Base-by-base conservation (phyloP, 2,113 vertebrate species). In the Morone saxatilis region DNA sequence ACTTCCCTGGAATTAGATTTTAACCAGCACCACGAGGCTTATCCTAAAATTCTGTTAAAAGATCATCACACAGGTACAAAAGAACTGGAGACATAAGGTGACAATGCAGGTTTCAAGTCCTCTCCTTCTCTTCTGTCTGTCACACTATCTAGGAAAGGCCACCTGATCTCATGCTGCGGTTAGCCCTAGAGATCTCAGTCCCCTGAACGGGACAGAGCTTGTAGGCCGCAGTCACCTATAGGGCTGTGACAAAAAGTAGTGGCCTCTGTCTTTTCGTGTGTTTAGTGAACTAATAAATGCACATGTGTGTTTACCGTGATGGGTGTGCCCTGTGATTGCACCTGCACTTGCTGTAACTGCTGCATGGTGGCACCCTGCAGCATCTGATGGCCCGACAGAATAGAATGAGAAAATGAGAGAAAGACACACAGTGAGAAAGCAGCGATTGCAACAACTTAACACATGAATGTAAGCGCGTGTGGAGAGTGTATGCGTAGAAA, bases 341-440 rank as follows among this genome's bases (percentile, higher is more conserved):
- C 94, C 91, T 96, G 96, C 92, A 96, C 95, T 84, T 96, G 96
- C 91, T 96, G 95, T 82, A 96, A 90, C 93, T 96, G 96, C 91
- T 96, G 96, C 95, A 96, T 96, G 76, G 94, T 95, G 90, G 96
- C 93, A 90, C 95, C 95, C 89, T 96, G 96, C 85, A 96, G 93
- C 91, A 96, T 95, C 96, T 96, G 94, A 95, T 84, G 89, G 91
- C 88, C 90, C 90, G 31, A 86, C 84, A 92, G 83, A 86, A 76
- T 40, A 85, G 83, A 84, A 84, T 92, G 91, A 83, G 77, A 90
- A 75, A 83, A 88, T 89, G 82, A 90, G 86, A 92, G 83, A 89
- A 83, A 88, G 91, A 91, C 71, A 92, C 81, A 89, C 81, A 82
- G 84, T 94, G 90, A 94, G 88, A 93, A 80, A 86, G 90, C 86